Percentiles rank a stretch among this genome's conserved stretches.
phyloP scores from a whole-genome alignment of 2,113 vertebrate genomes.

The Erythrolamprus reginae region DNA sequence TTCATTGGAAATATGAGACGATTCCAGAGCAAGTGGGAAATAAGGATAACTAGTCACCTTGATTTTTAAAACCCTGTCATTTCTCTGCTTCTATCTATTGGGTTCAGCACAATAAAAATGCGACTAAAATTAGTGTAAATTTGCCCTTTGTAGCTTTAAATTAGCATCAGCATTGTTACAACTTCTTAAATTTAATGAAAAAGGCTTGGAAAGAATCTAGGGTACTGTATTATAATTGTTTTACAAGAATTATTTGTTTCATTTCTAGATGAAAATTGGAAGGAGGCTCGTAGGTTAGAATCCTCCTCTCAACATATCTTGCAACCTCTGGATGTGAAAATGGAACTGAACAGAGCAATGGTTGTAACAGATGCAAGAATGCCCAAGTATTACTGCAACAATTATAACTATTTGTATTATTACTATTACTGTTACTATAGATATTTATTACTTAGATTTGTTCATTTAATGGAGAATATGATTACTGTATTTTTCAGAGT shows the following conservation, averaged over 20 bases:
- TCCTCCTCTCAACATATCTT: conserved; percentile 85
- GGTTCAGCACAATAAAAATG: not conserved
- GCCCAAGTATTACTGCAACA: conserved; percentile 79
- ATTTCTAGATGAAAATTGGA: conserved; percentile 86
- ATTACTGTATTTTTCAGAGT: no score
- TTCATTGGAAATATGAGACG: not conserved
- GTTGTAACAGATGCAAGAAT: conserved; percentile 91
- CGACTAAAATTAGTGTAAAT: not conserved
- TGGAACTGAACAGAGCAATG: conserved; percentile 90
- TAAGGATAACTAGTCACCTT: not conserved
- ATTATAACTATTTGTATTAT: not conserved
- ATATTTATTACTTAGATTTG: no score
- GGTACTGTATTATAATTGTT: not conserved
- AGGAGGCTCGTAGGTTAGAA: conserved; percentile 81
- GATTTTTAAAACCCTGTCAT: not conserved
- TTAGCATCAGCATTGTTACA: not conserved
- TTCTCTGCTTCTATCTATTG: not conserved
- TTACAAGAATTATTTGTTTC: conserved; percentile 18
- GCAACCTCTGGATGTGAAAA: conserved; percentile 86
- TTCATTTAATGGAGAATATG: not conserved
- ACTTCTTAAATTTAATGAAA: not conserved
- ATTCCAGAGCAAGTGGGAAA: not conserved
- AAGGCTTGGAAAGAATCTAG: not conserved
- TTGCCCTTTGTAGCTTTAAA: not conserved
- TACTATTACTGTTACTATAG: not conserved